A percentile compares a stretch with the other conserved stretches of the same genome.
Evolutionary conservation across 2,797 vertebrate species (phyloP).

Genomic region (Crocodylus rhombifer): DNA sequence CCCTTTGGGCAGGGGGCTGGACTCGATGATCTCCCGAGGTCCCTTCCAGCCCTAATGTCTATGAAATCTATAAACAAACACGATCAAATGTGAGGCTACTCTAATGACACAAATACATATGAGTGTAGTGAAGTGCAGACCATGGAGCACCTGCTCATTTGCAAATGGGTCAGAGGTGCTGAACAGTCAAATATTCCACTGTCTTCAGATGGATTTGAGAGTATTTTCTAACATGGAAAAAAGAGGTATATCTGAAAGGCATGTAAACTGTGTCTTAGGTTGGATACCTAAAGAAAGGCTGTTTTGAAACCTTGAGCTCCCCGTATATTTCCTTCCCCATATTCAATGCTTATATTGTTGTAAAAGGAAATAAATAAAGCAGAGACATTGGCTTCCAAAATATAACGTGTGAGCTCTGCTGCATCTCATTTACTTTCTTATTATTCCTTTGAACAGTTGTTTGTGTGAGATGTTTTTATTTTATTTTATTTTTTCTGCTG

Average conservation of each 20-base stretch:
- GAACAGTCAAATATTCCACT: too few species aligned
- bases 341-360: background rate
- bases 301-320: constrained; percentile 13
- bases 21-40: too few species aligned
- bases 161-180: too few species aligned
- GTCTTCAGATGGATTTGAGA: too few species aligned
- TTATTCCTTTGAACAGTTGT: constrained; percentile 24
- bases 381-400: background rate
- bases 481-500: background rate
- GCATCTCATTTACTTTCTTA: constrained; percentile 42
- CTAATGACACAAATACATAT: too few species aligned
- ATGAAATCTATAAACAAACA: too few species aligned
- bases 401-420: constrained; percentile 3
- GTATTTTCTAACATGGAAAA: too few species aligned
- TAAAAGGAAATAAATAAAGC: background rate
- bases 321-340: background rate
- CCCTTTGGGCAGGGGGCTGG: too few species aligned
- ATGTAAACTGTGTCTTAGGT: background rate
- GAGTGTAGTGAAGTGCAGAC: too few species aligned
- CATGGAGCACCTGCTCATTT: too few species aligned
- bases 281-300: background rate
- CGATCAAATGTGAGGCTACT: too few species aligned
- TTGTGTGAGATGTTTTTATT: background rate
- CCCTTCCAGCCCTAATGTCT: too few species aligned
- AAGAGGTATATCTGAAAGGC: background rate